Base-by-base conservation (phyloP, 2,797 vertebrate species). In the Protosalanx chinensis region DNA sequence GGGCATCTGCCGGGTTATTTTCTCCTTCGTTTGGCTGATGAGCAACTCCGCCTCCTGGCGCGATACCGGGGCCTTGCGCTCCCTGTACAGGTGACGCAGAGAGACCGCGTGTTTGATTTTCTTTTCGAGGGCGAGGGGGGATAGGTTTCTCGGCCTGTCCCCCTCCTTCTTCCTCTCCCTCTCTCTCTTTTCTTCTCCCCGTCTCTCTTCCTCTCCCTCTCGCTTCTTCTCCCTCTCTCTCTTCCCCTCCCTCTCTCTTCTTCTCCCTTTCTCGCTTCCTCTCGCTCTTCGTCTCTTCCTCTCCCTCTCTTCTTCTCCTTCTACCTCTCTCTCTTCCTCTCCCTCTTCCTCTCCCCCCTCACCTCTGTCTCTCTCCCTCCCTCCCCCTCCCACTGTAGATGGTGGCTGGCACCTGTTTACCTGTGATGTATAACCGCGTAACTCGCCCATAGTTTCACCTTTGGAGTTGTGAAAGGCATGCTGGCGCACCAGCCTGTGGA, bases 381-480 rank as follows among this genome's bases (percentile, higher is more conserved):
- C 13, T 16, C 15, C 61, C 27, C 18, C 32, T 64, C 13, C 67
- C 72, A 13, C 8, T 8, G 3, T 56, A 35, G 33, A 35, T 35
- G 33, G 5, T 35, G 33, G 37, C 37, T 41, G 37, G 37, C 37
- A 41, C 37, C 53, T 20, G 15, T 57, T 57, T 16, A 15, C 53
- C 53, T 57, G 53, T 69, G 8, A 10, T 41, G 37, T 41, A 41
- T 41, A 41, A 41, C 37, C 37, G 8, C 37, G 46, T 71, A 79
- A 82, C 78, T 76, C 75, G 20, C 35, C n/a, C 30, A 49, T 13
- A 33, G 74, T 84, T 87, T 88, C 80, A 87, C 87, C 83, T 86
- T 79, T 81, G 76, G 64, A 86, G 81, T 76, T 81, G 69, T 78
- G 79, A 88, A 90, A 86, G 85, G 77, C 87, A 83, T 73, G 23